Percentiles rank a stretch among this genome's conserved stretches.
Evolutionary conservation across 2,113 vertebrate species (phyloP).

Genomic region (Uropsilus gracilis): DNA sequence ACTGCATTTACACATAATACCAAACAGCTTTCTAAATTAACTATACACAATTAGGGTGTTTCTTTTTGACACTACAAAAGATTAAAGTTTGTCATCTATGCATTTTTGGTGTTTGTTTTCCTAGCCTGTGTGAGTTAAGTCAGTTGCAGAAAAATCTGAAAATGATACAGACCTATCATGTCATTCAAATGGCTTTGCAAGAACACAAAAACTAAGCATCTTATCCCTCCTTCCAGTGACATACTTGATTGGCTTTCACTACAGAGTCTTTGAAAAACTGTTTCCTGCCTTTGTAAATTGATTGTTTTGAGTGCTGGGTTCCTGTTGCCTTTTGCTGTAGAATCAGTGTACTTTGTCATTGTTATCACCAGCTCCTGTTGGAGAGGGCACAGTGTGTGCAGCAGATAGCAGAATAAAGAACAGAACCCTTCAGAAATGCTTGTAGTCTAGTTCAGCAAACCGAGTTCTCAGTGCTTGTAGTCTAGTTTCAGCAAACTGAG

Average conservation of each 20-base stretch:
- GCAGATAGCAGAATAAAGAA: conserved; percentile 7
- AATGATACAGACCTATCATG: not conserved
- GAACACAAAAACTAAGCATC: not conserved
- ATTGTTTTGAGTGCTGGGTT: not conserved
- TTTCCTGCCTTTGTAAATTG: conserved; percentile 36
- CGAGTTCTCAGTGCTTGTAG: not conserved
- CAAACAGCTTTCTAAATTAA: not conserved
- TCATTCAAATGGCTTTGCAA: not conserved
- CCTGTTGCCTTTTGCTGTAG: not conserved
- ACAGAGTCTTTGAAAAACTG: conserved; percentile 15
- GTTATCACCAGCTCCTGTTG: not conserved
- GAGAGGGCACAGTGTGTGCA: conserved; percentile 27
- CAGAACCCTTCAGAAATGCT: not conserved
- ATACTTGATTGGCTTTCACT: conserved; percentile 5
- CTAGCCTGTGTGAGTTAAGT: not conserved
- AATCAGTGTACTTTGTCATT: not conserved
- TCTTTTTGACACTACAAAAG: conserved; percentile 36
- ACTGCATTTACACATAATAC: not conserved
- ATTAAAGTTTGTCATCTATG: conserved; percentile 34
- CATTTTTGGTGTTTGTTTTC: conserved; percentile 30
- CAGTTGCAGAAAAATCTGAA: conserved; percentile 36
- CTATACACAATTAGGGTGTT: not conserved
- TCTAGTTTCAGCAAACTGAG: conserved; percentile 7
- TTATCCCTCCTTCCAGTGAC: not conserved
- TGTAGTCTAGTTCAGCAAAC: not conserved